These are phyloP conservation scores for Sus cebifrons DNA, from an alignment of 2,797 vertebrate genomes.

Conservation along the genomic window DNA sequence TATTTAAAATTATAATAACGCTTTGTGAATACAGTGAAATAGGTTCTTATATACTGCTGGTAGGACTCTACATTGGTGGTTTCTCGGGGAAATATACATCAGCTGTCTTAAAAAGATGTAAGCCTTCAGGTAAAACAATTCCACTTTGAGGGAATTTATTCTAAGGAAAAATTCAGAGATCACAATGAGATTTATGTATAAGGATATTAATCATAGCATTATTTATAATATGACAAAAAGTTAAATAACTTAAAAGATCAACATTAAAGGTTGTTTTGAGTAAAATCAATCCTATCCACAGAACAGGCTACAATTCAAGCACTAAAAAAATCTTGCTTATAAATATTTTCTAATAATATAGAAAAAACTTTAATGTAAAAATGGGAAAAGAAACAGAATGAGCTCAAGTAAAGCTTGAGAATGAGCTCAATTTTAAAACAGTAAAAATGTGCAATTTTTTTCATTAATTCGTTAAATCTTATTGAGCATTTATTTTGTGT, in stretches of 20 bases:
- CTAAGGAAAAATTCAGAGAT: constrained; percentile 45
- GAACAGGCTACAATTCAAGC: constrained; percentile 34
- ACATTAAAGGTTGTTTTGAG: constrained; percentile 25
- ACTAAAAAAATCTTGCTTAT: constrained; percentile 50
- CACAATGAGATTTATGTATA: background rate
- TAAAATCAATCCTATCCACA: constrained; percentile 13
- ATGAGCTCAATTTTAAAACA: constrained; percentile 36
- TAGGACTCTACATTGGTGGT: background rate
- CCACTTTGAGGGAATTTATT: constrained; percentile 46
- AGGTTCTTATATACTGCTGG: background rate
- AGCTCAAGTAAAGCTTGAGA: constrained; percentile 17
- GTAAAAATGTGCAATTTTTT: constrained; percentile 7
- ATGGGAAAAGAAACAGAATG: constrained; percentile 55
- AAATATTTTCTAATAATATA: constrained; percentile 64
- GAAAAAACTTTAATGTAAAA: constrained; percentile 34
- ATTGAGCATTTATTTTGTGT: constrained; percentile 14
- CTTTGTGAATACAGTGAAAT: constrained; percentile 43
- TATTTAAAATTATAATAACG: constrained; percentile 58
- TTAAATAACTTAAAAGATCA: constrained; percentile 41
- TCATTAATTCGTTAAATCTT: constrained; percentile 41
- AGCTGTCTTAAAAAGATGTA: constrained; percentile 62
- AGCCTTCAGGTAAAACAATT: constrained; percentile 46
- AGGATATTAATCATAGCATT: constrained; percentile 37
- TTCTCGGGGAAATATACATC: constrained; percentile 32
- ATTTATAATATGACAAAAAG: constrained; percentile 53